phyloP scores from a whole-genome alignment of 2,888 invertebrate genomes.

The Elysia crispata region DNA sequence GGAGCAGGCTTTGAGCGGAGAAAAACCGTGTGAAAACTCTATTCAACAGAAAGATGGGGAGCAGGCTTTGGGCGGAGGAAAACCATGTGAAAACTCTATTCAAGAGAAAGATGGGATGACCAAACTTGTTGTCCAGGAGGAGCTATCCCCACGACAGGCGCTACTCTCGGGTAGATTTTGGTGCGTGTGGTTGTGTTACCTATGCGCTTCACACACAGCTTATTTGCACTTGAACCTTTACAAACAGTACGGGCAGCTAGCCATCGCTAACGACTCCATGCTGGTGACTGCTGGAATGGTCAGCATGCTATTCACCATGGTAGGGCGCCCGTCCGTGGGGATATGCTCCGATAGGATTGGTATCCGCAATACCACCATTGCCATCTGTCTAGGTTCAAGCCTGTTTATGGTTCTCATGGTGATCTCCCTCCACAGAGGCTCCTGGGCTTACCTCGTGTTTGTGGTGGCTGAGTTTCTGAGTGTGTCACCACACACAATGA shows the following conservation, averaged over 20 bases:
- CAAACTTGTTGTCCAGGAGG: too few species aligned
- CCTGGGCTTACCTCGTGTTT: background rate
- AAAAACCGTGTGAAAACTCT: too few species aligned
- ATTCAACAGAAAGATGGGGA: too few species aligned
- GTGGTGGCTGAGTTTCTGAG: background rate
- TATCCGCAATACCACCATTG: background rate
- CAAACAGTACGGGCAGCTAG: slow-evolving; percentile 22
- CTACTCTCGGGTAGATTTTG: too few species aligned
- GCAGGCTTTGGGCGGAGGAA: too few species aligned
- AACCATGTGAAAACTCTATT: too few species aligned
- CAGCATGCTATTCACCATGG: background rate
- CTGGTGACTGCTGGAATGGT: background rate
- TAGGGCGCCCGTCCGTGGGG: background rate
- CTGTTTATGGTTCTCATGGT: slow-evolving; percentile 4
- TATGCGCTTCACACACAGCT: background rate
- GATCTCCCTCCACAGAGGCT: background rate
- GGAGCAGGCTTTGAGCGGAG: too few species aligned
- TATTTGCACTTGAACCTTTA: slow-evolving; percentile 29
- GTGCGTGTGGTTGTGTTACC: too few species aligned
- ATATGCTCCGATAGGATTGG: background rate
- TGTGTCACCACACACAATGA: background rate
- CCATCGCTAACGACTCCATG: background rate
- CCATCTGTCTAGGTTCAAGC: background rate
- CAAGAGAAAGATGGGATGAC: too few species aligned
- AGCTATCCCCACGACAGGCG: too few species aligned